A percentile compares a stretch with the other conserved stretches of the same genome.
Evolutionary conservation across 1,140 invertebrate genomes (phyloP).

Genomic region (Pectinophora gossypiella): DNA sequence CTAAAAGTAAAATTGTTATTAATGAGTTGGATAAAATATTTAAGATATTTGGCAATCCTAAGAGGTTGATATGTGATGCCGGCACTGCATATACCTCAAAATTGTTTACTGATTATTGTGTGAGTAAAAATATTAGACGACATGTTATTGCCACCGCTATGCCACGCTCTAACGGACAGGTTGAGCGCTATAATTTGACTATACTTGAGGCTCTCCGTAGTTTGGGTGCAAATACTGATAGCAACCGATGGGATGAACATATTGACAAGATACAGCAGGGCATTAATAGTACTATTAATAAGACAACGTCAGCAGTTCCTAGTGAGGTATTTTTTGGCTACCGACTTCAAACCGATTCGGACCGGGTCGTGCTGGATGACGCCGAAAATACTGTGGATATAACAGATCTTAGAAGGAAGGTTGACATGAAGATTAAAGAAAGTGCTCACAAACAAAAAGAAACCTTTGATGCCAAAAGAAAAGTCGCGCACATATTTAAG

Average conservation of each 20-base stretch:
- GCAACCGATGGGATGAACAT: not conserved
- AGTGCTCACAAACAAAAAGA: not conserved
- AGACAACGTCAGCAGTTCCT: not conserved
- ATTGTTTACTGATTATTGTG: not conserved
- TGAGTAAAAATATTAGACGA: not conserved
- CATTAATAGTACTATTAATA: not conserved
- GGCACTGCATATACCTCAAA: not conserved
- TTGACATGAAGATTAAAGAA: not conserved
- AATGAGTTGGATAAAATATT: not conserved
- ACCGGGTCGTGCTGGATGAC: not conserved
- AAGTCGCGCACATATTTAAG: not conserved
- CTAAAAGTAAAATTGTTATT: not conserved
- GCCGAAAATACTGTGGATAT: not conserved
- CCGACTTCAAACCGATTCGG: not conserved
- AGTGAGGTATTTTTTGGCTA: conserved; percentile 29
- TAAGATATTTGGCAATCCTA: not conserved
- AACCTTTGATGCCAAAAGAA: not conserved
- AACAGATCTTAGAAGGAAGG: not conserved
- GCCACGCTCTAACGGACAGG: not conserved
- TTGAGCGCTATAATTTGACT: not conserved
- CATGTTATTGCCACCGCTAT: not conserved
- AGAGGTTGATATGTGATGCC: not conserved
- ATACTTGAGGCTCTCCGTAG: not conserved
- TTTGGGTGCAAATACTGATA: not conserved
- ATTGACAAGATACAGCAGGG: not conserved